These are phyloP conservation scores for Neocloeon triangulifer DNA, from an alignment of 1,140 invertebrate genomes.

Conservation along the genomic window DNA sequence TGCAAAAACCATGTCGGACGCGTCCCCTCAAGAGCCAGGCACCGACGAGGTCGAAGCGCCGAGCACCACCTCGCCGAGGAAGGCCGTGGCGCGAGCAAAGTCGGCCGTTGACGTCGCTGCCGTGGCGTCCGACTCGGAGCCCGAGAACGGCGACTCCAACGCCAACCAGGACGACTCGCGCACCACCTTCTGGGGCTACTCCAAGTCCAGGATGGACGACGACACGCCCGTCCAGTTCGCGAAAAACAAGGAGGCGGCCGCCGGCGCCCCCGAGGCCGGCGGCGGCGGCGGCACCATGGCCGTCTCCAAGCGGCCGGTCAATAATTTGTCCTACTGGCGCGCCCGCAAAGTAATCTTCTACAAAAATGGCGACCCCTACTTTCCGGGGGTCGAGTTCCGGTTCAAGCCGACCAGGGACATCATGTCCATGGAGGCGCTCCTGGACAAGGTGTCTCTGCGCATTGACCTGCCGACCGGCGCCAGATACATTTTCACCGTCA, in stretches of 20 bases:
- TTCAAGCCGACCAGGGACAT: constrained; percentile 75
- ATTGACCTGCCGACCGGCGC: constrained; percentile 57
- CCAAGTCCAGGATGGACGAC: not conserved
- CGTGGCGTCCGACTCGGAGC: constrained; percentile 9
- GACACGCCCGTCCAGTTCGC: too few relatives aligned
- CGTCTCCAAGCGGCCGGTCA: constrained; percentile 23
- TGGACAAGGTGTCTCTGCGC: constrained; percentile 55
- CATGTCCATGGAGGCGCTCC: constrained; percentile 59
- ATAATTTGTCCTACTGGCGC: constrained; percentile 65
- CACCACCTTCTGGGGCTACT: not conserved
- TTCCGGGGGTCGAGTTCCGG: constrained; percentile 67
- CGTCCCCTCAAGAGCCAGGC: too few relatives aligned
- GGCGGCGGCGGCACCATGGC: constrained; percentile 11
- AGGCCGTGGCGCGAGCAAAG: constrained; percentile 11
- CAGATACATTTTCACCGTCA: constrained; percentile 73
- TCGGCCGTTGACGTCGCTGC: constrained; percentile 11
- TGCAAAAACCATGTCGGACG: too few relatives aligned
- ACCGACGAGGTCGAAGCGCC: constrained; percentile 13
- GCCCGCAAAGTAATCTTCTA: constrained; percentile 68
- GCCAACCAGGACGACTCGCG: constrained; percentile 18
- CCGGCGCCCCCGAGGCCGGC: constrained; percentile 23
- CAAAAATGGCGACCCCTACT: constrained; percentile 81
- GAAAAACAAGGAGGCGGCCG: constrained; percentile 15
- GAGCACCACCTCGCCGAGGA: constrained; percentile 19
- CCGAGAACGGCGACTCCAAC: constrained; percentile 12